Evolutionary conservation across 2,113 vertebrate genomes (phyloP).

Genomic region (Chauna torquata): DNA sequence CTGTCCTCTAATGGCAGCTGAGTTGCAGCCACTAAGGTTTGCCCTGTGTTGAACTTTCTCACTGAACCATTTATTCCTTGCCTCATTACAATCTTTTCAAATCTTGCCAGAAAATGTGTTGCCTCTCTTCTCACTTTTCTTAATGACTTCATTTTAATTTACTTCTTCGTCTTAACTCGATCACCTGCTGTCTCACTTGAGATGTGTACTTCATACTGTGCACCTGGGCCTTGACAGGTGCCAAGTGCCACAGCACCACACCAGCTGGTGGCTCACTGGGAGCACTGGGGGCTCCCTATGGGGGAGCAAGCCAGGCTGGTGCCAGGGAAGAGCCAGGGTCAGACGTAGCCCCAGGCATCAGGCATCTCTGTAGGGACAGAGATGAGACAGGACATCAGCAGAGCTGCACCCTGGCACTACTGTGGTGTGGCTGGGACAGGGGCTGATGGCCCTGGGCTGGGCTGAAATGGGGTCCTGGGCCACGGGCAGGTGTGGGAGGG

Average conservation of each 20-base stretch:
- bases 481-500: too few species aligned
- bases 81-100: neutral
- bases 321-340: neutral
- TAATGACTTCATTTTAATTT: neutral
- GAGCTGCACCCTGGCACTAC: neutral
- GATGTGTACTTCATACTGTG: neutral
- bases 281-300: neutral
- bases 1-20: neutral
- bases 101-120: neutral
- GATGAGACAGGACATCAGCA: too few species aligned
- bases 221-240: neutral
- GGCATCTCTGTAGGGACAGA: neutral
- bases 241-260: fast-evolving
- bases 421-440: fast-evolving
- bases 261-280: fast-evolving
- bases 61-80: neutral
- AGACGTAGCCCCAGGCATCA: neutral
- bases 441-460: neutral
- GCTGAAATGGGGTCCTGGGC: neutral
- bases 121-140: neutral
- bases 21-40: neutral
- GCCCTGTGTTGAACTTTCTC: neutral
- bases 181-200: neutral
- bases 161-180: neutral
- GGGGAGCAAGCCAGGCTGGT: neutral